Conservation (phyloP, 2,113 vertebrate species). For the Pardalotus punctatus region DNA sequence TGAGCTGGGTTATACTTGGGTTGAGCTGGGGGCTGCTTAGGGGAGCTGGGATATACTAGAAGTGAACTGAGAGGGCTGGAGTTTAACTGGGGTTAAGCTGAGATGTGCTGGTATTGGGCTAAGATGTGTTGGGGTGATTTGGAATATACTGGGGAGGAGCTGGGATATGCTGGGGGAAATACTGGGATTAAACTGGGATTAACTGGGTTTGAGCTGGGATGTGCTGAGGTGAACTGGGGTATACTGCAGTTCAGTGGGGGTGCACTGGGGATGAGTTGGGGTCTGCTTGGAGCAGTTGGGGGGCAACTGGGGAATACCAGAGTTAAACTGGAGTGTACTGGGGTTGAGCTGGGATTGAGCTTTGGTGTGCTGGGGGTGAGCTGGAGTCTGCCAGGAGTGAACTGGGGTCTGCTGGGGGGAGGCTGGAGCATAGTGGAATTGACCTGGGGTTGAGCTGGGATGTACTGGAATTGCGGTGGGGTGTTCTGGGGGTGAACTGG, state of each 20-base stretch:
- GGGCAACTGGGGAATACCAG: not conserved
- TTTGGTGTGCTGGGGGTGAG: accelerated
- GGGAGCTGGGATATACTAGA: not conserved
- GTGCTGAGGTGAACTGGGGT: not conserved
- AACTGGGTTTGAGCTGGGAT: not conserved
- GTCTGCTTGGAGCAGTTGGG: not conserved
- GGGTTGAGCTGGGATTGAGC: not conserved
- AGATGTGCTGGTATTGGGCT: not conserved
- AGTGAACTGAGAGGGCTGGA: not conserved
- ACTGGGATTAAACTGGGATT: not conserved
- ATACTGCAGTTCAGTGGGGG: not conserved
- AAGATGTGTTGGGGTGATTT: not conserved
- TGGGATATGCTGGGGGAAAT: not conserved
- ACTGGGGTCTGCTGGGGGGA: not conserved
- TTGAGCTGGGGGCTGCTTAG: not conserved
- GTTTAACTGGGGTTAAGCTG: not conserved
- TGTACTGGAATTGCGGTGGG: not conserved
- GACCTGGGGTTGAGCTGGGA: not conserved
- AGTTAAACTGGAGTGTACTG: not conserved
- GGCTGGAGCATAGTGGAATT: not conserved
- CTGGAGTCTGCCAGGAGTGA: not conserved
- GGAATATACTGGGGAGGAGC: not conserved
- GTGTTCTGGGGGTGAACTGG: not conserved
- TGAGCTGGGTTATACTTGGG: not conserved
- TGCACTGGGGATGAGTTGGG: not conserved